Evolutionary conservation across 2,888 invertebrate genomes (phyloP), one percentile per base, ranked within the genome.

Genomic region (Tipula vernalis): DNA sequence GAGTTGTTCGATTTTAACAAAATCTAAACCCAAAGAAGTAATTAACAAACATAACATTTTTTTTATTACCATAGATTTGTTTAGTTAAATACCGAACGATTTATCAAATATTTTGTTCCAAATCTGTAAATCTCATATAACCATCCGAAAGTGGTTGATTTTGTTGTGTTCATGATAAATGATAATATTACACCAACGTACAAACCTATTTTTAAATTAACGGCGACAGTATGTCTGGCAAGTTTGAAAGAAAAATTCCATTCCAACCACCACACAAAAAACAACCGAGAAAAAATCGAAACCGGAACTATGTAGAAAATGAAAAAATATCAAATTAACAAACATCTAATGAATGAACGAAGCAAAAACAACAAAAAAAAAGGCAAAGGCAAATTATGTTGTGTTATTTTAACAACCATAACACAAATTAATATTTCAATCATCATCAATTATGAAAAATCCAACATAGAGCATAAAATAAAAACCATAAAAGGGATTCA

Each of bases 381-480:
- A 57, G 51, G 71, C 71, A 71, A 71, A 18, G 28, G 71, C 71
- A 71, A 71, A 71, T 71, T 71, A 71, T 71, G 71, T 71, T 71
- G 28, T 71, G 71, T 71, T 71, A 10, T 71, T 71, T 71, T 71
- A 71, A 71, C 71, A 71, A 71, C 71, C 71, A 71, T 28, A 71
- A 71, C 71, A 71, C 28, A 71, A 71, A 71, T 84, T 41, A 5
- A 84, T 84, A 39, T 84, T 84, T 84, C 84, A 84, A 84, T 84
- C 84, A 84, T 84, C 84, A 39, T 84, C 84, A 84, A 84, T 84
- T 84, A 84, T 39, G 84, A n/a, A 36, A 83, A 83, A 36, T 36
- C 4, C 36, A 83, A 36, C 3, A 83, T 13, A 18, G 28, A 71
- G 0, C 5, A 71, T 15, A 71, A 71, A 8, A 71, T 3, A 36